Conservation (phyloP, 2,113 vertebrate species). For the Riparia riparia region DNA sequence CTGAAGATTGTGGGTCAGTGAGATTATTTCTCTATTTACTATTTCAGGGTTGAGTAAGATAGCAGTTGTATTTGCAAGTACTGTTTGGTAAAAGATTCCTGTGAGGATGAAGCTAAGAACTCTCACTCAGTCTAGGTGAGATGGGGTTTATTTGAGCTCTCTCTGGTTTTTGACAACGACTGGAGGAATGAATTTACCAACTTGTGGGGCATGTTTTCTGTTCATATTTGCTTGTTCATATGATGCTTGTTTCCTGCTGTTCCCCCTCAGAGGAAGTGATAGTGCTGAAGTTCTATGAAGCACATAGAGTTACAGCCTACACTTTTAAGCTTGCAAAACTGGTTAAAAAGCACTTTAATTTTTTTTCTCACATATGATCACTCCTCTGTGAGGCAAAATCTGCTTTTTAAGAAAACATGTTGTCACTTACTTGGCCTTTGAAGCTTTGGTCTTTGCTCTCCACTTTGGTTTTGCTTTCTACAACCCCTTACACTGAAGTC, state of each 20-base stretch:
- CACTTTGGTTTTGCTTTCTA: background rate
- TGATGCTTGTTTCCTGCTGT: background rate
- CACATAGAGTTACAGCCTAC: rapidly evolving
- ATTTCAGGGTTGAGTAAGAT: background rate
- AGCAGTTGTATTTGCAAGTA: background rate
- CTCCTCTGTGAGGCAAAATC: background rate
- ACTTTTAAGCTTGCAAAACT: background rate
- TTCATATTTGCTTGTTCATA: background rate
- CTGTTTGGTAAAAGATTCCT: background rate
- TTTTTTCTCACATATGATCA: background rate
- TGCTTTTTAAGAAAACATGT: background rate
- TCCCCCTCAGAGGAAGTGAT: background rate
- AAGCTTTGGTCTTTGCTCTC: background rate
- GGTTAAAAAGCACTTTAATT: background rate
- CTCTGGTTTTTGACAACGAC: background rate
- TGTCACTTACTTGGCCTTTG: background rate
- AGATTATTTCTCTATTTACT: constrained; percentile 9
- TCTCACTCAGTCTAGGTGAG: background rate
- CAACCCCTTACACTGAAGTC: background rate
- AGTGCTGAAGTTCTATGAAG: background rate
- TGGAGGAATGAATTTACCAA: background rate
- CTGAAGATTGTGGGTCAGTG: constrained; percentile 92
- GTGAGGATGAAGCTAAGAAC: background rate
- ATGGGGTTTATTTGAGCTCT: background rate
- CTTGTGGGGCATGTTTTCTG: background rate